A percentile compares a stretch with the other conserved stretches of the same genome.
Evolutionary conservation across 2,888 invertebrate genomes (phyloP).

Genomic region (Cyrtodaria siliqua): DNA sequence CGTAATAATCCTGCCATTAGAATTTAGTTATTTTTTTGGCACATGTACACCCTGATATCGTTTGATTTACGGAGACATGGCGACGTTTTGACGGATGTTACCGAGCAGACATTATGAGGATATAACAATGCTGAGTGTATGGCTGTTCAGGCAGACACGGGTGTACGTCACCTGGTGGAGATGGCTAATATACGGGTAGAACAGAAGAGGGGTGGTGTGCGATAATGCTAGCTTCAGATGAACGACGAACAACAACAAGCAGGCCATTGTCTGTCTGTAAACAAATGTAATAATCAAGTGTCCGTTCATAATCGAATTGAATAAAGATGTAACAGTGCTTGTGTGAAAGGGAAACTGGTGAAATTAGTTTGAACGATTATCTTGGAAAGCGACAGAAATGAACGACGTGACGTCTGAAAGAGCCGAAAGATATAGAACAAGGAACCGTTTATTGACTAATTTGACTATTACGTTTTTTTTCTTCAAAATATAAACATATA

Average conservation of each 20-base stretch:
- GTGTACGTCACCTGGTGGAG: constrained; percentile 42
- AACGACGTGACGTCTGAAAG: too few species aligned
- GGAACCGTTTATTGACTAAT: too few species aligned
- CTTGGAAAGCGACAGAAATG: too few species aligned
- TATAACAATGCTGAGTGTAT: constrained; percentile 23
- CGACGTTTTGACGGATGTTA: constrained; percentile 52
- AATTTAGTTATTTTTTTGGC: constrained; percentile 24
- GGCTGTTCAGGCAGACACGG: constrained; percentile 25
- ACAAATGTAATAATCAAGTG: constrained; percentile 40
- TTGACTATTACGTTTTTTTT: too few species aligned
- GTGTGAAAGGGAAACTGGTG: constrained; percentile 32
- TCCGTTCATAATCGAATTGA: constrained; percentile 41
- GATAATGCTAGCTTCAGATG: constrained; percentile 9
- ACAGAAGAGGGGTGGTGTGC: constrained; percentile 15
- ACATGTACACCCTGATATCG: constrained; percentile 38
- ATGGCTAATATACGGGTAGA: constrained; percentile 49
- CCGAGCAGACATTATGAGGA: constrained; percentile 27
- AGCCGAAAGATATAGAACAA: too few species aligned
- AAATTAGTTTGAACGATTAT: too few species aligned
- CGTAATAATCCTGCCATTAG: background rate
- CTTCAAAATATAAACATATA: too few species aligned
- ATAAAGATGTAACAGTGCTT: constrained; percentile 29
- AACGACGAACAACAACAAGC: constrained; percentile 6
- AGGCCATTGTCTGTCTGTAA: constrained; percentile 10
- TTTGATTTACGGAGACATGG: constrained; percentile 54